Evolutionary conservation across 2,113 vertebrate genomes (phyloP).

Genomic region (Blennius ocellaris): DNA sequence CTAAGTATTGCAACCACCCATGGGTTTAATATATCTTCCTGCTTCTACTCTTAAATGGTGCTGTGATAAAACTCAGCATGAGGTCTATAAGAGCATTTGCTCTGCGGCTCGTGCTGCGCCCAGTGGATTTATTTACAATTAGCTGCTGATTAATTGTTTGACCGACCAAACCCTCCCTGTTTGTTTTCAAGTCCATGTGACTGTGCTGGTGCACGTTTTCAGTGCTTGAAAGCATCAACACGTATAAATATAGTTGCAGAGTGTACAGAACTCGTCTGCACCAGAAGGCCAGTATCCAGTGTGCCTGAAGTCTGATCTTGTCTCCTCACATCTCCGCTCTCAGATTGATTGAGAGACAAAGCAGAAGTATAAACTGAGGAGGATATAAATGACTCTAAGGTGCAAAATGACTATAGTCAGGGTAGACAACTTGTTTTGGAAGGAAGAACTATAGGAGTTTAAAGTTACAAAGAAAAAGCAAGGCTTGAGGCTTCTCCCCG

Average conservation of each 20-base stretch:
- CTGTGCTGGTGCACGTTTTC: conserved; percentile 13
- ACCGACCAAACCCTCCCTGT: conserved; percentile 28
- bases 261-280: conserved; percentile 1
- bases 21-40: conserved; percentile 24
- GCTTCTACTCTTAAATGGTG: background rate
- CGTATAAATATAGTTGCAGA: conserved; percentile 20
- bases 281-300: conserved; percentile 15
- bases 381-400: conserved; percentile 6
- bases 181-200: conserved; percentile 15
- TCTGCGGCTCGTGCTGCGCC: conserved; percentile 60
- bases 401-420: conserved; percentile 24
- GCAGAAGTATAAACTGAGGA: conserved; percentile 2
- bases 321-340: conserved; percentile 4
- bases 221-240: conserved; percentile 1
- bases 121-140: conserved; percentile 66
- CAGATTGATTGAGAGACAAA: background rate
- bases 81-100: conserved; percentile 44
- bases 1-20: background rate
- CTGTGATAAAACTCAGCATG: conserved; percentile 31
- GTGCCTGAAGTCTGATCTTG: background rate
- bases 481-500: conserved; percentile 44
- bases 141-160: conserved; percentile 63
- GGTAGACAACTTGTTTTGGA: conserved; percentile 14
- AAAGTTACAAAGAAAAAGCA: background rate
- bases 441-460: background rate